A percentile compares a stretch with the other conserved stretches of the same genome.
Evolutionary conservation across 2,888 invertebrate genomes (phyloP).

Genomic region (Hirtodrosophila duncani): DNA sequence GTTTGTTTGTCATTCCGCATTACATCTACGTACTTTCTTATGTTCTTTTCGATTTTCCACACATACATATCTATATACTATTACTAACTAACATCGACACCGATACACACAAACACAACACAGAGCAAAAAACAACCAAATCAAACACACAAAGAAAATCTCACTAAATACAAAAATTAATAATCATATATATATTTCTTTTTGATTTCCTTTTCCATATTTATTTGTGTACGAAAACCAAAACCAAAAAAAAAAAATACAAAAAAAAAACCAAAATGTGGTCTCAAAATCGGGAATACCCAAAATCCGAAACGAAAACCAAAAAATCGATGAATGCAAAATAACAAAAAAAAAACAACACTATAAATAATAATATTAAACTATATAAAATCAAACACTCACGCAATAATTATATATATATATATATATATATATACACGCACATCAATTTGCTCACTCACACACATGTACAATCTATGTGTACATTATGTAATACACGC

Average conservation of each 20-base stretch:
- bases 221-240: slow-evolving; percentile 77
- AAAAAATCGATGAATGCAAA: slow-evolving; percentile 64
- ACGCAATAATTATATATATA: slow-evolving; percentile 42
- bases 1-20: too few species aligned
- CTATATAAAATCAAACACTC: slow-evolving; percentile 45
- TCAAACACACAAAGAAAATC: slow-evolving; percentile 25
- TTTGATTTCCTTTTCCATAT: slow-evolving; percentile 78
- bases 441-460: slow-evolving; percentile 17
- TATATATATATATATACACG: slow-evolving; percentile 17
- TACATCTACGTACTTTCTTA: too few species aligned
- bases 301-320: slow-evolving; percentile 64
- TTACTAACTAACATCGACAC: too few species aligned
- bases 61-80: slow-evolving; percentile 15
- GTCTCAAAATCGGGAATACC: slow-evolving; percentile 71
- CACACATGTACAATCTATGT: slow-evolving; percentile 42
- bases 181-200: slow-evolving; percentile 76
- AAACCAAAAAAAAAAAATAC: too few species aligned
- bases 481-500: slow-evolving; percentile 38
- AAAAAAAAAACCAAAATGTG: slow-evolving; percentile 76
- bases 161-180: slow-evolving; percentile 70
- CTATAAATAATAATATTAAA: slow-evolving; percentile 41
- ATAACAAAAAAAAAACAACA: slow-evolving; percentile 27
- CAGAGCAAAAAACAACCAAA: slow-evolving; percentile 14
- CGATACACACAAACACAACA: slow-evolving; percentile 12
- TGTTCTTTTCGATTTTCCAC: too few species aligned